These are phyloP conservation scores for Chamaedrilus cognettii DNA, from an alignment of 2,888 invertebrate genomes.

Conservation along the genomic window DNA sequence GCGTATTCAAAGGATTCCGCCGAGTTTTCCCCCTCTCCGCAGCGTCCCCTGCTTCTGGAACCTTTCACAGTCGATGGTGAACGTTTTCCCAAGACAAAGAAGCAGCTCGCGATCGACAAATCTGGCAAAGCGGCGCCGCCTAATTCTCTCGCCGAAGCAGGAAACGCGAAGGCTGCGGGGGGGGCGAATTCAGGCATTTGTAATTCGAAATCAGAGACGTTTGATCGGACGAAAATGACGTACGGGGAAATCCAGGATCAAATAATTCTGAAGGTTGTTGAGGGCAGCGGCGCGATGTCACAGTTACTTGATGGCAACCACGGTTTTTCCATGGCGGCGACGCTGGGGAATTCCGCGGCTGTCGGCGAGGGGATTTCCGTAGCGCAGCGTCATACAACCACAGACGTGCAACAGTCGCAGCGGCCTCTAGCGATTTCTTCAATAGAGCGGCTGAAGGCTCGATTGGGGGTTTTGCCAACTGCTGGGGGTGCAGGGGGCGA, in stretches of 20 bases:
- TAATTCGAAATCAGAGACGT: neutral
- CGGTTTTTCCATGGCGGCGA: no score
- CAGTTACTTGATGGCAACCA: no score
- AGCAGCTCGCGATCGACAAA: constrained; percentile 9
- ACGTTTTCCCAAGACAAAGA: constrained; percentile 18
- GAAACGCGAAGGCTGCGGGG: neutral
- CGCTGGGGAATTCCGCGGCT: no score
- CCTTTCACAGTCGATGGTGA: neutral
- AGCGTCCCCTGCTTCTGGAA: neutral
- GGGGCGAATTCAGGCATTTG: neutral
- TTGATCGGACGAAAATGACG: constrained; percentile 17
- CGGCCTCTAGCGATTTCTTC: no score
- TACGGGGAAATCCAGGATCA: constrained; percentile 34
- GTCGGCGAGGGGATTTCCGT: no score
- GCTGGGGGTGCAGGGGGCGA: no score
- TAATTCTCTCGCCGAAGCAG: neutral
- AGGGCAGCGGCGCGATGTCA: no score
- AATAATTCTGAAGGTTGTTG: constrained; percentile 30
- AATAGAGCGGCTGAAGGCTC: no score
- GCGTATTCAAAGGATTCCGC: constrained; percentile 16
- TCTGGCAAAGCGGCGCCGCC: neutral
- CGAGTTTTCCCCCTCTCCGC: no score
- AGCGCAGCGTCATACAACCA: no score
- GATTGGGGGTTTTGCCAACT: no score
- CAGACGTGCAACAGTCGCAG: no score